A percentile compares a stretch with the other conserved stretches of the same genome.
Evolutionary conservation across 1,140 invertebrate genomes (phyloP).

Genomic region (Heterodera carotae): DNA sequence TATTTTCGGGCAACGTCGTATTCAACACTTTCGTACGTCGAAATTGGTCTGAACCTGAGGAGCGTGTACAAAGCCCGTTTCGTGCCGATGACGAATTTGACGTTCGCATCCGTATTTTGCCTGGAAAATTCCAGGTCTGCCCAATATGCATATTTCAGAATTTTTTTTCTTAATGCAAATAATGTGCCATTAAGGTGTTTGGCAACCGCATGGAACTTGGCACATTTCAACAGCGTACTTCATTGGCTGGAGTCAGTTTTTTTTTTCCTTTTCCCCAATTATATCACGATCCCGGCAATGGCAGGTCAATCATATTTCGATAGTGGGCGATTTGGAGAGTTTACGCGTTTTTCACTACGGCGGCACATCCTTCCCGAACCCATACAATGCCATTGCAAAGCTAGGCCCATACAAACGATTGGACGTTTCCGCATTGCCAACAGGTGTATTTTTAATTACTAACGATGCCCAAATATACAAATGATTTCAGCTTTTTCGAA

Average conservation of each 20-base stretch:
- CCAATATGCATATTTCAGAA: neutral
- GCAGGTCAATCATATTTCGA: constrained; percentile 60
- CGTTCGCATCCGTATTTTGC: constrained; percentile 59
- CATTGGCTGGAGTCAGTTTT: constrained; percentile 54
- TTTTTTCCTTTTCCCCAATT: neutral
- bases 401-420: constrained; percentile 60
- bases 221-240: constrained; percentile 57
- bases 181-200: constrained; percentile 60
- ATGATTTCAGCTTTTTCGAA: too few relatives aligned
- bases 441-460: constrained; percentile 40
- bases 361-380: constrained; percentile 56
- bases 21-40: constrained; percentile 63
- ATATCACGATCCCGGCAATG: neutral
- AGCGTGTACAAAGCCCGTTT: constrained; percentile 61
- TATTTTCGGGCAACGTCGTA: constrained; percentile 60
- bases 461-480: too few relatives aligned
- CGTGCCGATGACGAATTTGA: constrained; percentile 61
- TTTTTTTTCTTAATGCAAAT: neutral
- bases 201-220: constrained; percentile 61
- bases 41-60: constrained; percentile 62
- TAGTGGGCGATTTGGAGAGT: constrained; percentile 56
- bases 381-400: constrained; percentile 62
- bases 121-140: constrained; percentile 62
- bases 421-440: constrained; percentile 61
- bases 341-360: constrained; percentile 63